A percentile compares a stretch with the other conserved stretches of the same genome.
These are phyloP conservation scores for Ailuropoda melanoleuca DNA, from an alignment of 2,113 vertebrate genomes.

Conservation along the genomic window DNA sequence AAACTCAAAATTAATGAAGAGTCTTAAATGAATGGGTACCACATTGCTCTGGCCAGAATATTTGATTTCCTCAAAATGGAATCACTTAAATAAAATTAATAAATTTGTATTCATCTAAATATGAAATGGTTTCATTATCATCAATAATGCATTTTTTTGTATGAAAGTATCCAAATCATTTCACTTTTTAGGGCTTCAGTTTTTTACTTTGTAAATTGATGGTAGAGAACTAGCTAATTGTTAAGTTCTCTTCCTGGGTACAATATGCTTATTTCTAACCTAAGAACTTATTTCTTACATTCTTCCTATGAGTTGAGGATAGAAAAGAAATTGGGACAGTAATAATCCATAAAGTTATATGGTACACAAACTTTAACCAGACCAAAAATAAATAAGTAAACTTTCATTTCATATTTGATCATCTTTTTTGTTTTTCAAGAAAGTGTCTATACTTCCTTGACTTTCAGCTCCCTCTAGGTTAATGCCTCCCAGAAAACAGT, in stretches of 20 bases:
- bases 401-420: background rate
- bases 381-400: background rate
- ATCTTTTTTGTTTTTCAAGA: background rate
- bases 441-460: background rate
- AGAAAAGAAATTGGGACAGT: background rate
- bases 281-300: background rate
- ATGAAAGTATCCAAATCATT: background rate
- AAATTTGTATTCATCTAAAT: background rate
- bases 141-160: background rate
- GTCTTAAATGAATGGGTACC: background rate
- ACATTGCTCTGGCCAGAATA: background rate
- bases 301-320: background rate
- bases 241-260: background rate
- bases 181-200: background rate
- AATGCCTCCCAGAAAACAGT: background rate
- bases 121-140: background rate
- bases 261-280: background rate
- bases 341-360: background rate
- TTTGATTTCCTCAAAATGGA: background rate
- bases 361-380: background rate
- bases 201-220: background rate
- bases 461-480: background rate
- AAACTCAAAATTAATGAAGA: background rate
- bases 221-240: background rate
- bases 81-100: slow-evolving; percentile 8